Base-by-base conservation (phyloP, 2,797 vertebrate species). In the Hemitrygon akajei region DNA sequence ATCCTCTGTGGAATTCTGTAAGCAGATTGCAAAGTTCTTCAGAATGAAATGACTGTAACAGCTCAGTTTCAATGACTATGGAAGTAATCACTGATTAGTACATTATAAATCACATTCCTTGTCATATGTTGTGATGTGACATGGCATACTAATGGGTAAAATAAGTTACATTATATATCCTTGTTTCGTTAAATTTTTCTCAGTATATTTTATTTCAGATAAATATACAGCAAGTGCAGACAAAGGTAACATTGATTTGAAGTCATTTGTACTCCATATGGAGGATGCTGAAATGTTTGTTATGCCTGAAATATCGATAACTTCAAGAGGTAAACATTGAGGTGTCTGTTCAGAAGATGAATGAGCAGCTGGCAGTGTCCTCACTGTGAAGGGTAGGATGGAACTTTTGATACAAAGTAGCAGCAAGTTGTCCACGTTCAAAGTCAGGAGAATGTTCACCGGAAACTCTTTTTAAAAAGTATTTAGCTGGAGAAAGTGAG, bases 331-430 rank as follows among this genome's bases (percentile, higher is more conserved):
- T 80, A 80, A 80, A 80, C 77, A 80, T 20, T 79, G 34, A 37
- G 34, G 77, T 80, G 34, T 80, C 77, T 80, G 77, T 80, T 80
- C n/a, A 80, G 77, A 80, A 80, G 77, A 80, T 80, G 77, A 34
- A 80, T 80, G 77, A 18, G 34, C 12, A 3, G 77, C 14, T 80
- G 77, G n/a, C 34, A 80, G 16, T 5, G 34, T 37, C 14, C 37
- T 80, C n/a, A 18, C 14, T 37, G 25, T 75, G 18, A 75, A 75
- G 34, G 34, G 34, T 80, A 37, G 34, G 77, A 80, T 18, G 14
- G 3, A 75, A 7, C 71, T 7, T 20, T 20, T 75, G 71, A 75
- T 75, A 75, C 30, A n/a, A 16, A 89, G 60, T 20, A 20, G 66
- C 18, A 89, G n/a, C 58, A n/a, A 66, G 11, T 63, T 87, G 84